Evolutionary conservation across 2,797 vertebrate genomes (phyloP).

Genomic region (Gymnoscopelus braueri): DNA sequence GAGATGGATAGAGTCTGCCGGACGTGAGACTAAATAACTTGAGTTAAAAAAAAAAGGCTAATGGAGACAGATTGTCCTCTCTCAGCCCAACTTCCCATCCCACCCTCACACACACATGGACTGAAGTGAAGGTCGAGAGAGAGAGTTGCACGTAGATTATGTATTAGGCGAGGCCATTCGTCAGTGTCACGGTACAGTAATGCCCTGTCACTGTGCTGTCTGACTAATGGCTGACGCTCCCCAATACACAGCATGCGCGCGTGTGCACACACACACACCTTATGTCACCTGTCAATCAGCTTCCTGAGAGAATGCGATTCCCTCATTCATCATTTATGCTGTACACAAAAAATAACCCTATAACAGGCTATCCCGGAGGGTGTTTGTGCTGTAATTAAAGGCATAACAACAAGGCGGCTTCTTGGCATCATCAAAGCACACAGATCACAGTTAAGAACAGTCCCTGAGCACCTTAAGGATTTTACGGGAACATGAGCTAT

Average conservation of each 20-base stretch:
- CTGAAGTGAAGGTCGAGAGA: conserved; percentile 51
- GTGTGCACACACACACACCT: conserved; percentile 10
- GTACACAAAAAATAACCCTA: not conserved
- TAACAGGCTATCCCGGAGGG: not conserved
- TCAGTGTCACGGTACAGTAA: conserved; percentile 30
- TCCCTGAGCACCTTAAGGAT: too few species aligned
- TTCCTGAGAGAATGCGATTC: conserved; percentile 31
- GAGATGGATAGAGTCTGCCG: conserved; percentile 30
- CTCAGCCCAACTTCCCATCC: conserved; percentile 33
- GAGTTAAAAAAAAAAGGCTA: conserved; percentile 34
- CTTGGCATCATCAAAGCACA: conserved; percentile 7
- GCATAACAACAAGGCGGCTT: not conserved
- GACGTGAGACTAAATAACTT: conserved; percentile 54
- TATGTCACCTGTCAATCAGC: conserved; percentile 71
- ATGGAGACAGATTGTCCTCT: conserved; percentile 56
- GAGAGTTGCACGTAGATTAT: conserved; percentile 47
- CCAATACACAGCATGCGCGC: conserved; percentile 1
- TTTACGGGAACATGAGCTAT: too few species aligned
- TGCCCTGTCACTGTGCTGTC: conserved; percentile 29
- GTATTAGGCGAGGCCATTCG: conserved; percentile 54
- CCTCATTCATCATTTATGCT: conserved; percentile 32
- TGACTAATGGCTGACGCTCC: conserved; percentile 62
- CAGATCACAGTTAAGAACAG: not conserved
- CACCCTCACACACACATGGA: conserved; percentile 20
- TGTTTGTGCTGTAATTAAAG: conserved; percentile 4